Conservation (phyloP, 1,140 invertebrate genomes). For the Zaprionus lachaisei region DNA sequence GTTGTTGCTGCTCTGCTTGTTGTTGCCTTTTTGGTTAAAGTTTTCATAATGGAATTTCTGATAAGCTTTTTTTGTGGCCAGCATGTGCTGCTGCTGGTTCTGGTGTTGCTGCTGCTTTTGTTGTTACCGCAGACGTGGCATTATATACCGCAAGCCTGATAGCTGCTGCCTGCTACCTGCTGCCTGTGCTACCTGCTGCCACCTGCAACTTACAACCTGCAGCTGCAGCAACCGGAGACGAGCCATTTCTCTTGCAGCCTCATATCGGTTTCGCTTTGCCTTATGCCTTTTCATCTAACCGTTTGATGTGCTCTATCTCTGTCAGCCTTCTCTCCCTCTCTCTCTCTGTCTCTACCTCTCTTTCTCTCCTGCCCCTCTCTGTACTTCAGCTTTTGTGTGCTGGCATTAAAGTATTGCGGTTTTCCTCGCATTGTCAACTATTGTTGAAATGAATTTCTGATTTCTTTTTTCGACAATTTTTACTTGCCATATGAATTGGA, state of each 20-base stretch:
- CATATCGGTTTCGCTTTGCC: constrained; percentile 51
- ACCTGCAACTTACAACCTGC: constrained; percentile 23
- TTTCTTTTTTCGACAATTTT: constrained; percentile 32
- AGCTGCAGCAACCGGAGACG: constrained; percentile 14
- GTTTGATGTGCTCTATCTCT: constrained; percentile 37
- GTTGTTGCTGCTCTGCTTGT: constrained; percentile 15
- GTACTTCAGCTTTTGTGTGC: constrained; percentile 19
- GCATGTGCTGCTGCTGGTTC: constrained; percentile 35
- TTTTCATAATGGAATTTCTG: constrained; percentile 80
- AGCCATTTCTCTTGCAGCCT: constrained; percentile 23
- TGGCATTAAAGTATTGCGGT: constrained; percentile 63
- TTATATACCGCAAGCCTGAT: constrained; percentile 43
- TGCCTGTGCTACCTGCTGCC: constrained; percentile 10
- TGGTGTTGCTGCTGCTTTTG: constrained; percentile 35
- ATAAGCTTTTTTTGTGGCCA: constrained; percentile 67
- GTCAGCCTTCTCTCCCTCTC: not conserved
- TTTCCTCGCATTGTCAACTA: constrained; percentile 61
- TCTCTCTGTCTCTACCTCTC: too few species aligned
- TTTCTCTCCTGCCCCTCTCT: too few species aligned
- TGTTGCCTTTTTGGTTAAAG: constrained; percentile 48
- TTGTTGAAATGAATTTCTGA: constrained; percentile 64
- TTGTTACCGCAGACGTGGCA: constrained; percentile 58
- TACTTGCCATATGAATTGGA: constrained; percentile 10
- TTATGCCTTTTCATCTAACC: constrained; percentile 59
- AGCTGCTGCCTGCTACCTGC: constrained; percentile 16